Conservation (phyloP, 23 tunicate genomes). For the Ascidia mentula region DNA sequence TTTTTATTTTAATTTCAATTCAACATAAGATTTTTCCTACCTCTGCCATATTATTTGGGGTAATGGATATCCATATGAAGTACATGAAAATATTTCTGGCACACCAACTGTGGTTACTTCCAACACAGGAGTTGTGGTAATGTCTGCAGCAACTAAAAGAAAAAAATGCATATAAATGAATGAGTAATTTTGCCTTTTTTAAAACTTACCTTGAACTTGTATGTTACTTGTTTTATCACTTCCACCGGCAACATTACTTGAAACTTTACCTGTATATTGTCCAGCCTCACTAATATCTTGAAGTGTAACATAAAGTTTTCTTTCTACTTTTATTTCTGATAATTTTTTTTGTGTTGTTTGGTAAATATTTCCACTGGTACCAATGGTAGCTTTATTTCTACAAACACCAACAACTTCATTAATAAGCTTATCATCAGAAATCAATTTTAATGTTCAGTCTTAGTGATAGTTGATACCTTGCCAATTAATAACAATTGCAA, state of each 20-base stretch:
- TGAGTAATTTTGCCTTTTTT: too few species aligned
- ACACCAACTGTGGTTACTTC: not conserved
- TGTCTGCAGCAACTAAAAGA: not conserved
- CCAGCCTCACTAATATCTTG: not conserved
- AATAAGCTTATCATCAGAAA: too few species aligned
- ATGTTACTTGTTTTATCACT: not conserved
- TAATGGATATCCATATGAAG: not conserved
- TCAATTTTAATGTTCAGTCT: too few species aligned
- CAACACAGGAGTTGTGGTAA: not conserved
- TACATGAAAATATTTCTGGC: not conserved
- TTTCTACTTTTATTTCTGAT: not conserved
- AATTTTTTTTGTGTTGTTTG: not conserved
- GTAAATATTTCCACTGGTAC: not conserved
- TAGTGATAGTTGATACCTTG: too few species aligned
- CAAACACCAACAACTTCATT: too few species aligned
- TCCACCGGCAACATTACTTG: too few species aligned
- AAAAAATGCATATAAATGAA: too few species aligned
- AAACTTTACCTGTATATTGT: not conserved
- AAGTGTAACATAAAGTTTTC: not conserved
- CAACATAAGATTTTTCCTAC: too few species aligned
- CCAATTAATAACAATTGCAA: too few species aligned
- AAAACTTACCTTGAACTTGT: conserved; percentile 1
- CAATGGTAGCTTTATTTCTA: not conserved
- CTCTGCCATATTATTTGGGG: not conserved
- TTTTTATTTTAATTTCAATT: not conserved